Evolutionary conservation across 1,140 invertebrate genomes (phyloP).

Genomic region (Thalassaphorura encarpata): DNA sequence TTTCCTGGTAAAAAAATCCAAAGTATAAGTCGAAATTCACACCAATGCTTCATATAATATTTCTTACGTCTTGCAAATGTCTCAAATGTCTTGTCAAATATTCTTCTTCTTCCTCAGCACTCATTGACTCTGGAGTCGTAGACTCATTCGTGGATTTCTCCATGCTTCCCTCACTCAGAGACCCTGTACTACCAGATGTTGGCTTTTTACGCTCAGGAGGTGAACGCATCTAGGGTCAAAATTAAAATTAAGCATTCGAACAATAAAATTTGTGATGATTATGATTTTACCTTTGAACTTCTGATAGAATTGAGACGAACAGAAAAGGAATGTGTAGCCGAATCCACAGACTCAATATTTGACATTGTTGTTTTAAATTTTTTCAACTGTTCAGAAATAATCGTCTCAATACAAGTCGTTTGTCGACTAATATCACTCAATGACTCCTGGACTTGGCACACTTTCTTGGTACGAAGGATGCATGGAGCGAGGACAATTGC

Average conservation of each 20-base stretch:
- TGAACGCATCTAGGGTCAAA: slow-evolving; percentile 14
- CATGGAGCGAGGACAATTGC: slow-evolving; percentile 94
- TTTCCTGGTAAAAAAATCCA: slow-evolving; percentile 49
- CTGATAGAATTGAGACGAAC: slow-evolving; percentile 60
- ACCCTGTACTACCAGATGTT: slow-evolving; percentile 18
- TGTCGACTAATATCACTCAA: slow-evolving; percentile 57
- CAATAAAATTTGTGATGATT: neutral
- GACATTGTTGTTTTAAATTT: slow-evolving; percentile 61
- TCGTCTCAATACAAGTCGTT: slow-evolving; percentile 76
- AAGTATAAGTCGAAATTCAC: neutral
- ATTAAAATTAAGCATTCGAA: neutral
- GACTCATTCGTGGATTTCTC: slow-evolving; percentile 15
- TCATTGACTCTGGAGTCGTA: slow-evolving; percentile 26
- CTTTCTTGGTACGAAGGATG: slow-evolving; percentile 73
- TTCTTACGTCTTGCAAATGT: slow-evolving; percentile 28
- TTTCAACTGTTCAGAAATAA: slow-evolving; percentile 49
- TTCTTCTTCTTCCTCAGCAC: slow-evolving; percentile 31
- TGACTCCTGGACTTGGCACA: slow-evolving; percentile 52
- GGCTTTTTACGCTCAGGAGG: slow-evolving; percentile 19
- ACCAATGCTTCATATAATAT: neutral
- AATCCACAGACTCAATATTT: slow-evolving; percentile 80
- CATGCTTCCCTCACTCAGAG: slow-evolving; percentile 15
- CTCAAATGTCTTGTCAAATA: slow-evolving; percentile 26
- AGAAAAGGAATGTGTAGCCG: slow-evolving; percentile 63
- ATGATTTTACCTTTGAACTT: slow-evolving; percentile 53